These are phyloP conservation scores for Isurus oxyrinchus DNA, from an alignment of 2,113 vertebrate species.

Conservation along the genomic window DNA sequence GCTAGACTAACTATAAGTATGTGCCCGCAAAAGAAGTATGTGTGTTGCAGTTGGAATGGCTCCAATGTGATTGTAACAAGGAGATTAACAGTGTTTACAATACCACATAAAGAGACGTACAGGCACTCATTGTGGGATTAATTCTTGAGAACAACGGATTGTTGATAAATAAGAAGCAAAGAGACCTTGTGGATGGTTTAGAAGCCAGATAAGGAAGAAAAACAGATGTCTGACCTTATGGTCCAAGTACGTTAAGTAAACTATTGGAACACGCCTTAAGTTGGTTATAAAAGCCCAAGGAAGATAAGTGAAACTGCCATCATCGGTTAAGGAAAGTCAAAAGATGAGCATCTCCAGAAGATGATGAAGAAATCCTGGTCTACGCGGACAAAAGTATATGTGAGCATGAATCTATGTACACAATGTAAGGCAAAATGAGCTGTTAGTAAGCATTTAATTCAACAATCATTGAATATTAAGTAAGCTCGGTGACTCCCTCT, in stretches of 20 bases:
- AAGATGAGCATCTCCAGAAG: background rate
- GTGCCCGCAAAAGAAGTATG: background rate
- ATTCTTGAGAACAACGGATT: background rate
- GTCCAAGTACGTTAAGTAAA: background rate
- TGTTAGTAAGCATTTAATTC: background rate
- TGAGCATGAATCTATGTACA: background rate
- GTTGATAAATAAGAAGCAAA: background rate
- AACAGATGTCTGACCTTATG: constrained; percentile 1
- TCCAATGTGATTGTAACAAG: background rate
- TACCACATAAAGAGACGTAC: background rate
- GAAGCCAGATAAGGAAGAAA: background rate
- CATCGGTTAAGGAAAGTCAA: too few species aligned
- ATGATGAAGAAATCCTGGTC: background rate
- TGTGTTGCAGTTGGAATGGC: background rate
- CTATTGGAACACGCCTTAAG: background rate
- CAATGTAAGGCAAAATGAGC: background rate
- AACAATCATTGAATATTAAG: background rate
- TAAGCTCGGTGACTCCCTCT: background rate
- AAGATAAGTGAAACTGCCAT: background rate
- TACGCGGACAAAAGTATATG: background rate
- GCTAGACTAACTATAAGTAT: background rate
- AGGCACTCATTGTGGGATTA: background rate
- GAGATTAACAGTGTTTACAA: background rate
- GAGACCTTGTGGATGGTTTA: background rate
- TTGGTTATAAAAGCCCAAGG: background rate